Evolutionary conservation across 64 coral and sea anemone genomes (phyloP).

Genomic region (Exaiptasia diaphana): DNA sequence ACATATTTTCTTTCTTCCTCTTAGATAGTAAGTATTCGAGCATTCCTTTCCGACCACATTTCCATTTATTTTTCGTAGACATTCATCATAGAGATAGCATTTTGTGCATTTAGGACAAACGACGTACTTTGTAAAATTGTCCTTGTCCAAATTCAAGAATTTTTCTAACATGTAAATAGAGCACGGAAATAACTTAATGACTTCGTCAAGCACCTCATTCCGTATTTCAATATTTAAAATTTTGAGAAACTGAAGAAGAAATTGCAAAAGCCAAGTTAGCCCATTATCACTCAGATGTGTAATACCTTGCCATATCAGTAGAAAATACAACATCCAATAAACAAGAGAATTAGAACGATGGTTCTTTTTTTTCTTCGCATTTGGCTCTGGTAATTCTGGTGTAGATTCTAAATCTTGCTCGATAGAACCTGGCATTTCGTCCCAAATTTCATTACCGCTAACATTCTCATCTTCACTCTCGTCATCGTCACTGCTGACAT

Average conservation of each 20-base stretch:
- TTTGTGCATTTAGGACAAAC: conserved; percentile 51
- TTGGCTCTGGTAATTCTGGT: background rate
- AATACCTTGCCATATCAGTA: background rate
- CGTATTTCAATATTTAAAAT: conserved; percentile 3
- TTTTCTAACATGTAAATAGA: conserved; percentile 18
- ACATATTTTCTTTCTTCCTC: background rate
- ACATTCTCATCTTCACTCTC: background rate
- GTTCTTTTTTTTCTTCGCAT: background rate
- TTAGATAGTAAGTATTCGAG: background rate
- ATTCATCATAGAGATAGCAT: conserved; percentile 10
- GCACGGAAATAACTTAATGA: conserved; percentile 2
- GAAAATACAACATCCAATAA: conserved; percentile 30
- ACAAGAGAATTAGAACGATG: background rate
- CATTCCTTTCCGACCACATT: conserved; percentile 21
- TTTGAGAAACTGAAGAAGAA: conserved; percentile 27
- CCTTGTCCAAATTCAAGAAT: conserved; percentile 8
- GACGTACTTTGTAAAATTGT: conserved; percentile 61
- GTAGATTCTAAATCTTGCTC: background rate
- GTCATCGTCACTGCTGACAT: background rate
- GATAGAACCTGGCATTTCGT: background rate
- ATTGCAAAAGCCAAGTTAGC: conserved; percentile 1
- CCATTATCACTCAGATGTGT: conserved; percentile 14
- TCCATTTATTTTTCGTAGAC: background rate
- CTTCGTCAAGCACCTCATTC: conserved; percentile 5
- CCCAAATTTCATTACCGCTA: conserved; percentile 2